Percentiles rank a stretch among this genome's conserved stretches.
These are phyloP conservation scores for Prosopocoilus inquinatus DNA, from an alignment of 2,888 invertebrate species.

Conservation along the genomic window DNA sequence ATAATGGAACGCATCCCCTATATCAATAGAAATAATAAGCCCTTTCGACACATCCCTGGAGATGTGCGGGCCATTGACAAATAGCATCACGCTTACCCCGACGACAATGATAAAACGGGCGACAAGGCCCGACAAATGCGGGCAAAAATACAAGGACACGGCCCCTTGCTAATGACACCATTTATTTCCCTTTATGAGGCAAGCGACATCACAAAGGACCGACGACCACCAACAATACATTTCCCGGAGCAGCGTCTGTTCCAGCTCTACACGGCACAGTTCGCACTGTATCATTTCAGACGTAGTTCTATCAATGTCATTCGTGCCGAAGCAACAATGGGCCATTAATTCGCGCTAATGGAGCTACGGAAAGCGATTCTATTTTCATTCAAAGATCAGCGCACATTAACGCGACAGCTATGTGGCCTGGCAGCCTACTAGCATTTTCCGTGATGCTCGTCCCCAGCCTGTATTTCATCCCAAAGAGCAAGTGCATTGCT, in stretches of 20 bases:
- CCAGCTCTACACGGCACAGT: slow-evolving; percentile 28
- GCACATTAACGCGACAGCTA: slow-evolving; percentile 5
- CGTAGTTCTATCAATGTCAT: slow-evolving; percentile 33
- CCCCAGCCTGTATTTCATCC: slow-evolving; percentile 12
- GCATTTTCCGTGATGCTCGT: slow-evolving; percentile 16
- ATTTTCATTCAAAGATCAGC: not conserved
- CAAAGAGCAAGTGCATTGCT: slow-evolving; percentile 33
- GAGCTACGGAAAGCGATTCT: slow-evolving; percentile 32
- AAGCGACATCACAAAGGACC: slow-evolving; percentile 48
- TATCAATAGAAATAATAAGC: slow-evolving; percentile 20
- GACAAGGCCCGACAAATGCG: slow-evolving; percentile 51
- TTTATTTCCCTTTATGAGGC: slow-evolving; percentile 51
- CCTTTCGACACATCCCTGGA: slow-evolving; percentile 11
- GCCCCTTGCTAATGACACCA: slow-evolving; percentile 51
- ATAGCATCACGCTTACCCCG: slow-evolving; percentile 41
- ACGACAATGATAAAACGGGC: slow-evolving; percentile 50
- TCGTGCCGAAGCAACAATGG: slow-evolving; percentile 29
- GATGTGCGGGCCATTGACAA: slow-evolving; percentile 37
- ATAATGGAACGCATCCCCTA: slow-evolving; percentile 2
- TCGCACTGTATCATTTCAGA: slow-evolving; percentile 20
- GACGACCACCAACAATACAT: slow-evolving; percentile 44
- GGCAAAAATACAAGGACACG: slow-evolving; percentile 50
- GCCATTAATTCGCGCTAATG: slow-evolving; percentile 37
- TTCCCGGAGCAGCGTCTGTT: slow-evolving; percentile 39
- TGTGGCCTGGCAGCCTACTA: slow-evolving; percentile 25